These are phyloP conservation scores for Ectemnius cavifrons DNA, from an alignment of 2,888 invertebrate species.

Conservation along the genomic window DNA sequence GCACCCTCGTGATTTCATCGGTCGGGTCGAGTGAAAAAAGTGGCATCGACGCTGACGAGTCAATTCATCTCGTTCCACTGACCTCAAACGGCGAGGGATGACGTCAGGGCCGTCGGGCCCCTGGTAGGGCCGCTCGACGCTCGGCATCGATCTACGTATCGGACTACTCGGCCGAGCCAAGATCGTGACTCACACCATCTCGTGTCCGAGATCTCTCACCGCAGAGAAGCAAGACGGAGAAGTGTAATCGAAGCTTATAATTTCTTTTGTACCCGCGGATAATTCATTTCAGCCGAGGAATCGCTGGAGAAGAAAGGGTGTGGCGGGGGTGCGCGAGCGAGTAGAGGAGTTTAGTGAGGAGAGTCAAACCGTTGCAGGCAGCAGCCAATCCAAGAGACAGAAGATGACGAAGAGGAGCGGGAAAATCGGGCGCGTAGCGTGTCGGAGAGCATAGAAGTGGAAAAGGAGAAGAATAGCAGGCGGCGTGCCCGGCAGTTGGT, in stretches of 20 bases:
- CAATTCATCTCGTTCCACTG: constrained; percentile 71
- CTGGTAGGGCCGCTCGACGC: constrained; percentile 18
- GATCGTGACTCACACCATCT: constrained; percentile 47
- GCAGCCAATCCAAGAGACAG: background rate
- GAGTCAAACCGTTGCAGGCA: background rate
- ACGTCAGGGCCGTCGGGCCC: constrained; percentile 59
- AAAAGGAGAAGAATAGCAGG: constrained; percentile 37
- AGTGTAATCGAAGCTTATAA: constrained; percentile 3
- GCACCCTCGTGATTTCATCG: constrained; percentile 62
- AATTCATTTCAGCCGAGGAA: constrained; percentile 17
- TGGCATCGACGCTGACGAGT: constrained; percentile 67
- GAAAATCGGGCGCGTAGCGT: constrained; percentile 46
- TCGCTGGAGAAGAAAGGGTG: too few relatives aligned
- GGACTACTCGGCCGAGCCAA: constrained; percentile 35
- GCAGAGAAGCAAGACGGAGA: background rate
- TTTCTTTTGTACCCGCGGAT: constrained; percentile 18
- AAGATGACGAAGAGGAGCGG: constrained; percentile 25
- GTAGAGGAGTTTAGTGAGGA: too few relatives aligned
- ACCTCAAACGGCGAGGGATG: constrained; percentile 64
- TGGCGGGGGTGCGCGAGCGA: too few relatives aligned
- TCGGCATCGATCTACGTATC: constrained; percentile 43
- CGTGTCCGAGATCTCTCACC: constrained; percentile 17
- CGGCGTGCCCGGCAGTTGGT: constrained; percentile 57
- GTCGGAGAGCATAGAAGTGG: constrained; percentile 35
- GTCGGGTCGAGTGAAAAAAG: constrained; percentile 55